phyloP scores from a whole-genome alignment of 2,888 invertebrate genomes.

The Muschampia plurimacula region DNA sequence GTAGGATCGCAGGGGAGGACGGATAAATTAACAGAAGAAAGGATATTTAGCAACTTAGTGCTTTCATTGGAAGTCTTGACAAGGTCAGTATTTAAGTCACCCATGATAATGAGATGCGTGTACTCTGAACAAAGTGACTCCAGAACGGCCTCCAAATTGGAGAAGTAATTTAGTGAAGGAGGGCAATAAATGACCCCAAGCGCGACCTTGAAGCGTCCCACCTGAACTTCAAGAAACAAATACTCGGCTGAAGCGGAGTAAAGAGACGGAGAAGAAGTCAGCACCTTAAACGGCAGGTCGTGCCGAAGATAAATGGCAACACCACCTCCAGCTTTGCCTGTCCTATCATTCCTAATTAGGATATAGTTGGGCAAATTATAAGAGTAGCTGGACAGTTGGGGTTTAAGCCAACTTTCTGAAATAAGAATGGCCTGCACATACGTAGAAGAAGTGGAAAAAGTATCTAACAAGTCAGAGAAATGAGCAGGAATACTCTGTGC shows the following conservation, averaged over 20 bases:
- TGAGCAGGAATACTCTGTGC: constrained; percentile 3
- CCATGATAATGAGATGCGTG: neutral
- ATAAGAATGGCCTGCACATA: constrained; percentile 1
- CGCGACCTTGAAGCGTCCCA: neutral
- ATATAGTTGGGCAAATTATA: too few species aligned
- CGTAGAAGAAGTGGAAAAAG: neutral
- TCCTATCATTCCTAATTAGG: too few species aligned
- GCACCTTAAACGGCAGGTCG: too few species aligned
- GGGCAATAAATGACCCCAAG: neutral
- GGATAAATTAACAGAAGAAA: too few species aligned
- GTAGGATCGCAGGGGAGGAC: too few species aligned
- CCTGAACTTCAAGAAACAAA: neutral
- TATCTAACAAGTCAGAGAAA: constrained; percentile 1
- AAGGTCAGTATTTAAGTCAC: too few species aligned
- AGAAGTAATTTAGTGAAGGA: neutral
- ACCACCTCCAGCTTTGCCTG: too few species aligned
- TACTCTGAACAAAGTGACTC: neutral
- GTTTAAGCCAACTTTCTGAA: constrained; percentile 9
- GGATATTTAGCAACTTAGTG: too few species aligned
- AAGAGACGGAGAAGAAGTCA: neutral
- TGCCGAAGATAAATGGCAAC: too few species aligned
- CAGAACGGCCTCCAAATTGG: neutral
- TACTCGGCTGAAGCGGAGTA: neutral
- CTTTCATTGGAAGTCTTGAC: too few species aligned
- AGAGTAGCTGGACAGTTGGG: neutral